Evolutionary conservation across 2,797 vertebrate genomes (phyloP).

Genomic region (Scyliorhinus canicula): DNA sequence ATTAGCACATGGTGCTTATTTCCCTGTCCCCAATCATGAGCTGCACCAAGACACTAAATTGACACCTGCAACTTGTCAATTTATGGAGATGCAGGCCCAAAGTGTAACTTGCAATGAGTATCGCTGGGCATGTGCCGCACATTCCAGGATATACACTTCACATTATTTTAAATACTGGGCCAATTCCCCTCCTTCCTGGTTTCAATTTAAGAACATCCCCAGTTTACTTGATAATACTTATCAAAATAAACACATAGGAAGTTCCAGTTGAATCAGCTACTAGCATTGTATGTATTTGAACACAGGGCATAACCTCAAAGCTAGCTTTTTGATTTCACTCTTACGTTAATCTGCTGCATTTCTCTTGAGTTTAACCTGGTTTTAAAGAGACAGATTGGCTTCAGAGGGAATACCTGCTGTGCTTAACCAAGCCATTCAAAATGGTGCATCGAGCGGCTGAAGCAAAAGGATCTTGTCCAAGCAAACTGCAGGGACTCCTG

Average conservation of each 20-base stretch:
- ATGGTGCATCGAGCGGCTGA: background rate
- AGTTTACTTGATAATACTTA: background rate
- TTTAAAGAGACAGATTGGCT: background rate
- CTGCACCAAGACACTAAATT: background rate
- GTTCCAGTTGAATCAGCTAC: background rate
- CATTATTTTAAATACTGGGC: background rate
- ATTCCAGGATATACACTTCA: background rate
- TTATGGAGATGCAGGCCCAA: slow-evolving; percentile 5
- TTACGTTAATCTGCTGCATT: background rate
- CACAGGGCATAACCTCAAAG: background rate
- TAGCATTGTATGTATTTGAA: background rate
- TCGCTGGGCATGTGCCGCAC: background rate
- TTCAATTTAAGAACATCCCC: background rate
- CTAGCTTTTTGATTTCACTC: background rate
- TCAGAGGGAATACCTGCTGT: background rate
- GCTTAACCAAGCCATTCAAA: background rate
- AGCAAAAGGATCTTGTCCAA: background rate
- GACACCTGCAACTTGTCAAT: background rate
- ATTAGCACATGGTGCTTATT: background rate
- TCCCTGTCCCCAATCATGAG: background rate
- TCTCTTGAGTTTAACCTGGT: background rate
- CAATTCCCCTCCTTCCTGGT: background rate
- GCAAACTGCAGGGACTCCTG: slow-evolving; percentile 42
- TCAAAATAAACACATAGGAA: background rate
- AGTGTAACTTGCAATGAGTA: background rate